Evolutionary conservation across 2,113 vertebrate genomes (phyloP).

Genomic region (Thunnus maccoyii): DNA sequence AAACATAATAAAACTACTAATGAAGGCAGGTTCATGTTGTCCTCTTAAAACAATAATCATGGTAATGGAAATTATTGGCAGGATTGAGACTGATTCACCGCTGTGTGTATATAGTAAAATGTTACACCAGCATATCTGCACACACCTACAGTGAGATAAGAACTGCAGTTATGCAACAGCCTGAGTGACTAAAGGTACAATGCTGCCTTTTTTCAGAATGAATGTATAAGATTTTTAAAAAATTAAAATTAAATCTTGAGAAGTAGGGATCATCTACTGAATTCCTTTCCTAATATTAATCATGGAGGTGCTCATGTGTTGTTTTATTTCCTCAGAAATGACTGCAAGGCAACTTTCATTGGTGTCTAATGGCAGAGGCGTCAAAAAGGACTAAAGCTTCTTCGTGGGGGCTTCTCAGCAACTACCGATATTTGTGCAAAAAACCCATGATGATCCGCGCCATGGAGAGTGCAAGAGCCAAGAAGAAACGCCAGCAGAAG

Average conservation of each 20-base stretch:
- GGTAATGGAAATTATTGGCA: too few species aligned
- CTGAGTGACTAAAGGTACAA: too few species aligned
- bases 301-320: neutral
- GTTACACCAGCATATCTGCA: too few species aligned
- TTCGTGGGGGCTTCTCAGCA: conserved; percentile 49
- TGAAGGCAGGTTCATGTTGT: too few species aligned
- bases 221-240: neutral
- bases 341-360: neutral
- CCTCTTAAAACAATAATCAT: too few species aligned
- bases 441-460: conserved; percentile 21
- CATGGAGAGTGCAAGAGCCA: conserved; percentile 21
- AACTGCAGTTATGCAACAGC: too few species aligned
- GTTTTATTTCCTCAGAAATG: conserved; percentile 56
- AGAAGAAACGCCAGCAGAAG: conserved; percentile 41
- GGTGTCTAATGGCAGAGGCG: conserved; percentile 12
- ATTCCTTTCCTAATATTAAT: neutral
- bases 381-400: conserved; percentile 17
- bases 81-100: too few species aligned
- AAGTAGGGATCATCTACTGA: neutral
- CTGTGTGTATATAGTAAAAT: too few species aligned
- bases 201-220: neutral
- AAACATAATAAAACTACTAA: too few species aligned
- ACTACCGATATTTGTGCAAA: conserved; percentile 47
- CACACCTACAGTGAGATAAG: too few species aligned
- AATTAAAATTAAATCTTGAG: too few species aligned